A percentile compares a stretch with the other conserved stretches of the same genome.
phyloP scores from a whole-genome alignment of 2,888 invertebrate species.

The Watsonalla binaria region DNA sequence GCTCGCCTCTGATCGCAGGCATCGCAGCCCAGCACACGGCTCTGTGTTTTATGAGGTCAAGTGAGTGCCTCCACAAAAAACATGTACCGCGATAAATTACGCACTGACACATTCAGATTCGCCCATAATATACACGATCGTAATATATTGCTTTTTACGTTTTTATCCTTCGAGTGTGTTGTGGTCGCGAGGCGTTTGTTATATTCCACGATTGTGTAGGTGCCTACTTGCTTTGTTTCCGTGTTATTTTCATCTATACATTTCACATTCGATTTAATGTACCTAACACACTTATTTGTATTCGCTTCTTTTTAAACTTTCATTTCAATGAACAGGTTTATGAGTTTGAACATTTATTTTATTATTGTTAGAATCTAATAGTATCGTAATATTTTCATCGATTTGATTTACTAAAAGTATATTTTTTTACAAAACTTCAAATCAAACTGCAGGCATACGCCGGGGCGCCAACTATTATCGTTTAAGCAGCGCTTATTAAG shows the following conservation, averaged over 20 bases:
- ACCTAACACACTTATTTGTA: too few species aligned
- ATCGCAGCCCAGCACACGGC: slow-evolving; percentile 59
- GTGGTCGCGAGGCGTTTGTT: slow-evolving; percentile 24
- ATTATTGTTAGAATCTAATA: too few species aligned
- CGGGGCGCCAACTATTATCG: too few species aligned
- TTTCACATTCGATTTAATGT: not conserved
- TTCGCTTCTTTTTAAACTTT: too few species aligned
- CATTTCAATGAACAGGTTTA: too few species aligned
- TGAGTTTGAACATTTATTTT: too few species aligned
- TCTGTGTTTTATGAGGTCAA: slow-evolving; percentile 78
- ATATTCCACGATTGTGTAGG: slow-evolving; percentile 15
- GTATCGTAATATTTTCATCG: too few species aligned
- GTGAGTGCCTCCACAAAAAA: slow-evolving; percentile 73
- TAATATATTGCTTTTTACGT: slow-evolving; percentile 68
- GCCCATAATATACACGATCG: slow-evolving; percentile 71
- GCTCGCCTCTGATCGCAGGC: slow-evolving; percentile 59
- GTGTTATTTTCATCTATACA: not conserved
- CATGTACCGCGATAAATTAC: slow-evolving; percentile 73
- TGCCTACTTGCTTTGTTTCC: not conserved
- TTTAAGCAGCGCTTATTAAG: too few species aligned
- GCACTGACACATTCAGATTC: slow-evolving; percentile 78
- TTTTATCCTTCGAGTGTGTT: slow-evolving; percentile 34
- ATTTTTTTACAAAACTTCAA: too few species aligned
- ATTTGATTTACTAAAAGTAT: too few species aligned
- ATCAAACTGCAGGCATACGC: too few species aligned